Evolutionary conservation across 1,140 invertebrate species (phyloP).

Genomic region (Brachionus sp.): DNA sequence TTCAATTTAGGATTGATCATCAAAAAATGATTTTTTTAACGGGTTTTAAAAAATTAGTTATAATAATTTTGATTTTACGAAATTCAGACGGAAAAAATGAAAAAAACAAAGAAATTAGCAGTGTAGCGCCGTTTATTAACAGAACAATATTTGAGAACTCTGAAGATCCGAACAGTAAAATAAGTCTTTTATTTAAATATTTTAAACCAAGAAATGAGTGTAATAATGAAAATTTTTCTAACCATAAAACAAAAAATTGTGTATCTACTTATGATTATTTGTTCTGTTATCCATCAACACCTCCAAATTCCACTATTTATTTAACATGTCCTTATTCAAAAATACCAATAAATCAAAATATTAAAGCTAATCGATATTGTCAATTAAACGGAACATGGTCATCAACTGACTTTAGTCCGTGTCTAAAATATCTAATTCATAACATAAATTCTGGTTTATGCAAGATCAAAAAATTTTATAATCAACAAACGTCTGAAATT

Average conservation of each 20-base stretch:
- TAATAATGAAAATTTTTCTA: neutral
- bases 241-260: neutral
- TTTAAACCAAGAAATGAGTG: neutral
- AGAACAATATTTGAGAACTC: neutral
- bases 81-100: neutral
- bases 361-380: neutral
- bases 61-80: neutral
- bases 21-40: neutral
- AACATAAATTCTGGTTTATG: neutral
- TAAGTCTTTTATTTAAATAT: neutral
- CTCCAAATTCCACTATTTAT: neutral
- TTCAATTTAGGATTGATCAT: too few species aligned
- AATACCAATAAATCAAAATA: neutral
- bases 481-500: neutral
- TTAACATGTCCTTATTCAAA: neutral
- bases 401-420: slow-evolving; percentile 2
- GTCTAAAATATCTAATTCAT: neutral
- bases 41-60: neutral
- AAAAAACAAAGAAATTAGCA: neutral
- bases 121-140: neutral
- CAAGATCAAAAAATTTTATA: neutral
- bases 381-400: slow-evolving; percentile 4
- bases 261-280: slow-evolving; percentile 11
- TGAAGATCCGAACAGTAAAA: neutral
- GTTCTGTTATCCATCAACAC: slow-evolving; percentile 1